A percentile compares a stretch with the other conserved stretches of the same genome.
Evolutionary conservation across 2,888 invertebrate genomes (phyloP).

Genomic region (Aspidapion aeneum): DNA sequence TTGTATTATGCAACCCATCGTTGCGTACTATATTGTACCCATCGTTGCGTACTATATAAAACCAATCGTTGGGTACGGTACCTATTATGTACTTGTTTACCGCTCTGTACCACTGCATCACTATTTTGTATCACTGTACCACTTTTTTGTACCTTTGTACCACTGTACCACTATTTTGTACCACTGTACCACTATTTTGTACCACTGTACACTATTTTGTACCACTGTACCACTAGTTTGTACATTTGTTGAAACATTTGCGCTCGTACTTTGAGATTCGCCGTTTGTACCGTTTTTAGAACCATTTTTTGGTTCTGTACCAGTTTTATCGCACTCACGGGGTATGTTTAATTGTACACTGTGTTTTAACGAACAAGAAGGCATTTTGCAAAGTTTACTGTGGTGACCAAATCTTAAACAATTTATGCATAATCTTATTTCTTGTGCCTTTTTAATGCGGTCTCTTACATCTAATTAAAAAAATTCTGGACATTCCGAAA

Average conservation of each 20-base stretch:
- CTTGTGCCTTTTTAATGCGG: background rate
- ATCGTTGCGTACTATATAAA: no score
- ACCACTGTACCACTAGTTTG: background rate
- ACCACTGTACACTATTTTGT: background rate
- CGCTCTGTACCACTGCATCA: no score
- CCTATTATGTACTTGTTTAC: no score
- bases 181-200: no score
- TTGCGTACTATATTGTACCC: no score
- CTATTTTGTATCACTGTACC: no score
- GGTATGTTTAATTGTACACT: background rate
- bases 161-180: no score
- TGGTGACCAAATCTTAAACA: constrained; percentile 1
- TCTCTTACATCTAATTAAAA: constrained; percentile 2
- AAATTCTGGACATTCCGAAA: constrained; percentile 2
- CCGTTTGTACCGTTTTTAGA: background rate
- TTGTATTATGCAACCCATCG: no score
- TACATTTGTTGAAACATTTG: background rate
- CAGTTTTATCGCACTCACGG: no score
- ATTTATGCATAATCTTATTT: constrained; percentile 2
- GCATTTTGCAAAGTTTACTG: background rate
- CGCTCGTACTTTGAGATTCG: background rate
- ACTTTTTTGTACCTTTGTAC: no score
- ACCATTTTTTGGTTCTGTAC: background rate
- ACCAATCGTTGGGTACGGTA: no score
- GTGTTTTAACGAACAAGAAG: constrained; percentile 1